Evolutionary conservation across 2,888 invertebrate species (phyloP), one percentile per base, ranked within the genome.

Genomic region (Parascotia fuliginaria): DNA sequence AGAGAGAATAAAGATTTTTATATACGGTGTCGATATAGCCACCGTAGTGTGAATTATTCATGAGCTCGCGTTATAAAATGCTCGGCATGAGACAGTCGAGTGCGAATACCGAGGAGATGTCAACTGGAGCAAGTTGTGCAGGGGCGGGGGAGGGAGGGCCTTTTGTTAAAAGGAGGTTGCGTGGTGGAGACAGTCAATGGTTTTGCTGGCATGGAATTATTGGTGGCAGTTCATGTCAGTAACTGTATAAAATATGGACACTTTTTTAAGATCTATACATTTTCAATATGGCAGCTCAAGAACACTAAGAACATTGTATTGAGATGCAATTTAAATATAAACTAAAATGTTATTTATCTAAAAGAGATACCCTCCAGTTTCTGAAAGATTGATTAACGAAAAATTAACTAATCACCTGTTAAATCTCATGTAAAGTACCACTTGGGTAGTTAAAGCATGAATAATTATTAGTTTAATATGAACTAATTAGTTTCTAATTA

Each of bases 1-100:
- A 38, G 37, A 40, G 41, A 51, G 42, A 56, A 56, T 50, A 47
- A 48, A 38, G 32, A 42, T 38, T 29, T 11, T 47, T 37, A 44
- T 47, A 52, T 48, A 37, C 28, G 27, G 39, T 22, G 34, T 16
- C 33, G 39, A 46, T 46, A 45, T 33, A 46, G 39, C 33, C 16
- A 39, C 19, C 29, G 40, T 11, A 19, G 7, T 19, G 29, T 46
- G 13, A 46, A 46, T 46, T 34, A 46, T 46, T 46, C 46, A 46
- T 46, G 46, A 46, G 32, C 22, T 6, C 9, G 29, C 34, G 34
- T 19, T 40, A 41, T 45, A 41, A 40, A 36, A 46, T 36, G 34
- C 29, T 36, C 11, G 32, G 9, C 28, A 22, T 33, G 46, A 46
- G 29, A 41, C 46, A 46, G 28, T 22, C 40, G 46, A 39, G 34